A percentile compares a stretch with the other conserved stretches of the same genome.
phyloP scores from a whole-genome alignment of 2,113 vertebrate genomes.

The Benitochromis conjunctus region DNA sequence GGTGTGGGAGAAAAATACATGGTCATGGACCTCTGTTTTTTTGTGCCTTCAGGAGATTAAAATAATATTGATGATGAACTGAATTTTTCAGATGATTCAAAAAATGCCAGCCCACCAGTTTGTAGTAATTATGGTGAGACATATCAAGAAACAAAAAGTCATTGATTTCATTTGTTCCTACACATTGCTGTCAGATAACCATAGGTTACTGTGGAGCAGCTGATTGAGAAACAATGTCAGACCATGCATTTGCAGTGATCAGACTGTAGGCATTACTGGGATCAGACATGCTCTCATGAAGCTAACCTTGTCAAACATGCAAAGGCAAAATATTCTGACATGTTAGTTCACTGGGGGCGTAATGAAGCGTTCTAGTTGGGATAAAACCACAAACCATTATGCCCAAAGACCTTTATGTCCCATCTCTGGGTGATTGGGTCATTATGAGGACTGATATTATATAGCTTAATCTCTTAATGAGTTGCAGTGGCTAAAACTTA shows the following conservation, averaged over 20 bases:
- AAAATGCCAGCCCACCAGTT: background rate
- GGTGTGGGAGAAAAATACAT: background rate
- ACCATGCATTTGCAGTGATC: background rate
- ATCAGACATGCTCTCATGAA: background rate
- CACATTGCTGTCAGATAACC: background rate
- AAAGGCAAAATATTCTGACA: background rate
- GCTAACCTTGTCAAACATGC: background rate
- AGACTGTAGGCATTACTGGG: background rate
- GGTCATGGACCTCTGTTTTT: background rate
- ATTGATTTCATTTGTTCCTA: background rate
- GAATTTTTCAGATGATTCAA: background rate
- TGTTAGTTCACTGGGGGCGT: background rate
- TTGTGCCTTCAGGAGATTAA: background rate
- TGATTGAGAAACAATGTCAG: background rate
- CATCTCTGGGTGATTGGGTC: background rate
- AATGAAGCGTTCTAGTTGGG: background rate
- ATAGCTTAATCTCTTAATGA: background rate
- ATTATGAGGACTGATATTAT: background rate
- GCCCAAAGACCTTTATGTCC: background rate
- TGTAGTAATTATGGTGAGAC: background rate
- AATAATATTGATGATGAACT: background rate
- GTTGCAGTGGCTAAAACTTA: background rate
- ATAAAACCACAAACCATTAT: background rate
- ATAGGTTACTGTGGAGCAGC: background rate
- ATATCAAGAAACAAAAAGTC: background rate